A percentile compares a stretch with the other conserved stretches of the same genome.
Evolutionary conservation across 2,113 vertebrate genomes (phyloP).

Genomic region (Protobothrops mucrosquamatus): DNA sequence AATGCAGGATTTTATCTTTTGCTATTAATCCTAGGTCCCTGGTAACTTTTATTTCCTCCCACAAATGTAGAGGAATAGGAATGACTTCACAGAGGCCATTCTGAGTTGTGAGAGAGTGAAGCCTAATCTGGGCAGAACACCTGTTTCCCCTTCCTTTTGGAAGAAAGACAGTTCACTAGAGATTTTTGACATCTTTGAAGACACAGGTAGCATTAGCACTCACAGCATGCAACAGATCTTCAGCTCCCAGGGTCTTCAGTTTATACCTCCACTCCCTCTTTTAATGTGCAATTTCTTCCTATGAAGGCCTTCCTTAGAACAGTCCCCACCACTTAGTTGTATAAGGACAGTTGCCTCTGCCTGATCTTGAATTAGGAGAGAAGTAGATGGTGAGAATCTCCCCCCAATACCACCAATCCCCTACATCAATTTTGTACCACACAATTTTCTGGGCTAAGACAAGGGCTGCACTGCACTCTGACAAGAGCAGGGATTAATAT

Average conservation of each 20-base stretch:
- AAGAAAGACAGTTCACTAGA: neutral
- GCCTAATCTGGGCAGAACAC: neutral
- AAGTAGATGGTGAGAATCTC: neutral
- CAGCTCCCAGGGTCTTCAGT: neutral
- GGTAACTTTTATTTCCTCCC: neutral
- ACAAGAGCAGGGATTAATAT: neutral
- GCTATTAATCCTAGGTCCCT: neutral
- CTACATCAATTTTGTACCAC: neutral
- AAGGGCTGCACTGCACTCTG: neutral
- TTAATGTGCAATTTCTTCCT: neutral
- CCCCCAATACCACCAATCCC: neutral
- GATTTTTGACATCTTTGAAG: neutral
- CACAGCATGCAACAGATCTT: neutral
- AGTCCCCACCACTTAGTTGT: neutral
- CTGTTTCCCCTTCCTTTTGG: neutral
- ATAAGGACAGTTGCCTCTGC: neutral
- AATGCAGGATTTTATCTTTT: neutral
- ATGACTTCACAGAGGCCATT: neutral
- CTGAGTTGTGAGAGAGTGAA: neutral
- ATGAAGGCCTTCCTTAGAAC: neutral
- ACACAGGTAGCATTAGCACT: neutral
- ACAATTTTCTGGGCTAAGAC: neutral
- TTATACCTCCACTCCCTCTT: neutral
- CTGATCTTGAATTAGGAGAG: neutral
- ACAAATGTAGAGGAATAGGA: neutral